A percentile compares a stretch with the other conserved stretches of the same genome.
These are phyloP conservation scores for Dasypus novemcinctus DNA, from an alignment of 2,113 vertebrate species.

Conservation along the genomic window DNA sequence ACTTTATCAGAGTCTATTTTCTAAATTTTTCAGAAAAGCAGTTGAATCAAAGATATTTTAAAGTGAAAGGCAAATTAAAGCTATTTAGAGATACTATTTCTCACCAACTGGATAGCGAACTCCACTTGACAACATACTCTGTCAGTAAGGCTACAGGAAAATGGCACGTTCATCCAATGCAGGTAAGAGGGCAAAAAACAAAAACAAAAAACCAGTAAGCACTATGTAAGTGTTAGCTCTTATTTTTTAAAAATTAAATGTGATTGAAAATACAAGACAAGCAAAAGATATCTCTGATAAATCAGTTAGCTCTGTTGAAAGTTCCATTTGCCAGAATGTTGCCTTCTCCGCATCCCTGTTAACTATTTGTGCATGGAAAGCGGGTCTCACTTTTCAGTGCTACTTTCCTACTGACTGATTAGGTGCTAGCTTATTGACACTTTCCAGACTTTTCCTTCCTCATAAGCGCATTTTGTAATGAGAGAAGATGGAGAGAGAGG, in stretches of 20 bases:
- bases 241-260: neutral
- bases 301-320: neutral
- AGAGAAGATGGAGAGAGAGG: neutral
- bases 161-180: neutral
- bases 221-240: too few relatives aligned
- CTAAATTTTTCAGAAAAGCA: neutral
- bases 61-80: conserved; percentile 24
- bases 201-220: too few relatives aligned
- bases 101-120: neutral
- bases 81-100: neutral
- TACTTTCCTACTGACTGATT: neutral
- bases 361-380: neutral
- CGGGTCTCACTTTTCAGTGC: neutral
- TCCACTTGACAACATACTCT: neutral
- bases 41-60: neutral
- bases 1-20: neutral
- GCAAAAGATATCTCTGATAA: neutral
- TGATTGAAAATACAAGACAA: conserved; percentile 23
- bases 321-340: neutral
- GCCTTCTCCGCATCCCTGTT: neutral
- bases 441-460: neutral
- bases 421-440: neutral
- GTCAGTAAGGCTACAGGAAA: neutral
- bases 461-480: neutral
- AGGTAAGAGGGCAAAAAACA: neutral